phyloP scores from a whole-genome alignment of 2,888 invertebrate genomes.

The Macrosiphum euphorbiae region DNA sequence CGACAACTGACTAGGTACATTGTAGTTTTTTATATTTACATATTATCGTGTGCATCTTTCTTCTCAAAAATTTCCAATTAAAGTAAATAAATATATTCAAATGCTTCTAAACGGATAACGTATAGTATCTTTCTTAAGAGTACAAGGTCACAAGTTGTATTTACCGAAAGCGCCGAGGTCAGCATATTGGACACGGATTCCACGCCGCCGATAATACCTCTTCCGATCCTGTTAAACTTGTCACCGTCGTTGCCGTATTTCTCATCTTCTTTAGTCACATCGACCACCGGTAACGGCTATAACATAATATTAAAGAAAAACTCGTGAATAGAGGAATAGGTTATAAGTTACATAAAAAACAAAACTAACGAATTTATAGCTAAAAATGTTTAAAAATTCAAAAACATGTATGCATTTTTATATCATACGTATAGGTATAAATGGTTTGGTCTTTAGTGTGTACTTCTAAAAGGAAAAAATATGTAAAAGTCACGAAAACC shows the following conservation, averaged over 20 bases:
- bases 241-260: constrained; percentile 85
- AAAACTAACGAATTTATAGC: not conserved
- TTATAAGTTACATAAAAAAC: not conserved
- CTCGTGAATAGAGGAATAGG: not conserved
- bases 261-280: constrained; percentile 81
- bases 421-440: not conserved
- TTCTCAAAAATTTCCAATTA: not conserved
- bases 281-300: constrained; percentile 80
- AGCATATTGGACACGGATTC: constrained; percentile 78
- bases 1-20: not conserved
- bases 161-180: constrained; percentile 77
- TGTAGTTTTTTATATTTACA: not conserved
- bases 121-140: not conserved
- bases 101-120: not conserved
- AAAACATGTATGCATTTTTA: not conserved
- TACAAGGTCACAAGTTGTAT: constrained; percentile 66
- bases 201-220: constrained; percentile 78
- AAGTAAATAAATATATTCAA: not conserved
- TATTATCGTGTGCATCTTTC: not conserved
- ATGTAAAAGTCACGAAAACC: too few relatives aligned
- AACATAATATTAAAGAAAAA: not conserved
- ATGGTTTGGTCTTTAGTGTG: not conserved
- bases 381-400: not conserved
- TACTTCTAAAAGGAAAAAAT: too few relatives aligned
- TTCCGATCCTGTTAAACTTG: constrained; percentile 77